Percentiles rank a stretch among this genome's conserved stretches.
These are phyloP conservation scores for Cercopithecus mona DNA, from an alignment of 2,113 vertebrate species.

Conservation along the genomic window DNA sequence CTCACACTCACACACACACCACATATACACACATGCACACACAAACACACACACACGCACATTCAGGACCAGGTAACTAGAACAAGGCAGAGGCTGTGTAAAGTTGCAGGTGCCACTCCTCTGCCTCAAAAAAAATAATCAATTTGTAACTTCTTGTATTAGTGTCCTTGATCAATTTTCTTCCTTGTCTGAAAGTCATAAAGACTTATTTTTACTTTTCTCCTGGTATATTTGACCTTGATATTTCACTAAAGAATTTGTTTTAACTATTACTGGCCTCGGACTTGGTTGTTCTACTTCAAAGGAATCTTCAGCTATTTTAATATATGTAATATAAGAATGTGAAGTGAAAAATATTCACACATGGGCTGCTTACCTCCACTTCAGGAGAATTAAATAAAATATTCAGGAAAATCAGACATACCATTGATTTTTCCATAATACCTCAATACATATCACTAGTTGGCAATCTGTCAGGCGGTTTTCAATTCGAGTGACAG, in stretches of 20 bases:
- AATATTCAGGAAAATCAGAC: constrained; percentile 44
- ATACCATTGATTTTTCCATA: constrained; percentile 41
- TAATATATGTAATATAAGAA: not conserved
- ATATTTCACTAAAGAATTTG: not conserved
- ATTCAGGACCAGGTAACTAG: too few species aligned
- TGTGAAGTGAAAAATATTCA: not conserved
- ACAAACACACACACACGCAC: not conserved
- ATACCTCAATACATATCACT: not conserved
- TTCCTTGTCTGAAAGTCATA: constrained; percentile 32
- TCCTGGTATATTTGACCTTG: not conserved
- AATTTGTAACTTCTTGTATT: not conserved
- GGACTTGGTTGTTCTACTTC: not conserved
- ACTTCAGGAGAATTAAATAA: not conserved
- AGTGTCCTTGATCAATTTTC: constrained; percentile 27
- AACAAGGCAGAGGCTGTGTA: not conserved
- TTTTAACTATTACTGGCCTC: not conserved
- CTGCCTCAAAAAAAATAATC: not conserved
- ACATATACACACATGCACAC: rapidly evolving
- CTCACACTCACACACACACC: not conserved
- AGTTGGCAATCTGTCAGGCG: constrained; percentile 44
- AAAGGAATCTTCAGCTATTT: not conserved
- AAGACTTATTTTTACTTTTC: not conserved
- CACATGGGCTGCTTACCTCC: not conserved
- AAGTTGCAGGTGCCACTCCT: not conserved
- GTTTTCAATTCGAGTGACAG: constrained; percentile 42